Evolutionary conservation across 2,797 vertebrate genomes (phyloP).

Genomic region (Heliangelus exortis): DNA sequence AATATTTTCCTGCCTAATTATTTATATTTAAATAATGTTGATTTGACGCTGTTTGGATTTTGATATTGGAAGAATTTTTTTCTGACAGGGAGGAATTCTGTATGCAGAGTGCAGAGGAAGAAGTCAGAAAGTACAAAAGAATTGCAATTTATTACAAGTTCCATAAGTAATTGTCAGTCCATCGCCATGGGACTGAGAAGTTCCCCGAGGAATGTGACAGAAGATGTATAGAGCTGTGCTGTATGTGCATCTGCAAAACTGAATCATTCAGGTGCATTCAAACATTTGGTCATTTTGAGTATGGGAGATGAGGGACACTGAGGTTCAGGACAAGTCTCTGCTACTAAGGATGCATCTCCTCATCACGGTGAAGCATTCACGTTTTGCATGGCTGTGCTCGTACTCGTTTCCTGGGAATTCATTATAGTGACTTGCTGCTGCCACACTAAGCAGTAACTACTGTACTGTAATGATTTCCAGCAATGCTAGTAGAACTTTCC

Average conservation of each 20-base stretch:
- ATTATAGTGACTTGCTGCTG: neutral
- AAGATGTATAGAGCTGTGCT: neutral
- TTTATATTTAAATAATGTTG: neutral
- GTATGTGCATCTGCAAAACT: neutral
- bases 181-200: neutral
- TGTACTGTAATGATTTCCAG: constrained; percentile 10
- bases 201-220: neutral
- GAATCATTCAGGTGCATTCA: neutral
- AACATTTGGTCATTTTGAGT: neutral
- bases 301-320: neutral
- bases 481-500: neutral
- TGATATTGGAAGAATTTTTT: neutral
- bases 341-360: neutral
- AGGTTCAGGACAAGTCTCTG: neutral
- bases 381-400: neutral
- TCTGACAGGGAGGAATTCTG: neutral
- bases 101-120: neutral
- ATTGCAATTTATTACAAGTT: neutral
- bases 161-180: neutral
- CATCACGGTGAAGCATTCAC: neutral
- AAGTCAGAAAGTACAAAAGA: neutral
- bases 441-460: neutral
- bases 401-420: constrained; percentile 27
- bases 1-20: neutral
- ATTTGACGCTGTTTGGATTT: neutral